Evolutionary conservation across 2,797 vertebrate species (phyloP).

Genomic region (Pyrocephalus nanus): DNA sequence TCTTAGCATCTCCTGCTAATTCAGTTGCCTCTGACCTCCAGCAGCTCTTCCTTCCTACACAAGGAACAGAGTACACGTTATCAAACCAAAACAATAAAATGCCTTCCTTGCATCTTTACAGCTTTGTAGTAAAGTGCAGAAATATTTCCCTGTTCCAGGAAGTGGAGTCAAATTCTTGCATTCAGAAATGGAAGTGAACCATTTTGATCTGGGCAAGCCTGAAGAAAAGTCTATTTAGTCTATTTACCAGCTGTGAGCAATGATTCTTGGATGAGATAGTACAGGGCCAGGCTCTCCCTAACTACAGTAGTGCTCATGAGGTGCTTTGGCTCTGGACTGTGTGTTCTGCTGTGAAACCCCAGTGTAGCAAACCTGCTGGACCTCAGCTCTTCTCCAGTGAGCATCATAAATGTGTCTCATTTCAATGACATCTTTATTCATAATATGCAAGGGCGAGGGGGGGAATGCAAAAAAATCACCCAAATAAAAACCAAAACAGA

Average conservation of each 20-base stretch:
- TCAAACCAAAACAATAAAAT: background rate
- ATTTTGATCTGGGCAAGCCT: background rate
- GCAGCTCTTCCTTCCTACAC: background rate
- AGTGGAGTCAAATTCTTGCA: background rate
- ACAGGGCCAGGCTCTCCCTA: background rate
- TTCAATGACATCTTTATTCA: background rate
- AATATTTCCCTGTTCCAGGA: background rate
- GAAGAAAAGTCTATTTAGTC: fast-evolving
- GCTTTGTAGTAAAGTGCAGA: background rate
- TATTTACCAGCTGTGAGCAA: fast-evolving
- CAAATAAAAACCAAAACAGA: background rate
- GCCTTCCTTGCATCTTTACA: background rate
- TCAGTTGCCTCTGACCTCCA: background rate
- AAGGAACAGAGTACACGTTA: background rate
- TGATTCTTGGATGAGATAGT: background rate
- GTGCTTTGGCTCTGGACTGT: background rate
- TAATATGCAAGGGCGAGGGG: fast-evolving
- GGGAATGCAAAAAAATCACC: background rate
- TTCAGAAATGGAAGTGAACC: background rate
- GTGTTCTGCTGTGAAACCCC: background rate
- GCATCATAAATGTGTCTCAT: background rate
- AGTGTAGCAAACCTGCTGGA: background rate
- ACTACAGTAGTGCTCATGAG: fast-evolving
- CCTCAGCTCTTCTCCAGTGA: background rate
- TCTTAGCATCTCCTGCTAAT: background rate